Percentiles rank a stretch among this genome's conserved stretches.
These are phyloP conservation scores for Aphidius ervi DNA, from an alignment of 1,140 invertebrate genomes.

Conservation along the genomic window DNA sequence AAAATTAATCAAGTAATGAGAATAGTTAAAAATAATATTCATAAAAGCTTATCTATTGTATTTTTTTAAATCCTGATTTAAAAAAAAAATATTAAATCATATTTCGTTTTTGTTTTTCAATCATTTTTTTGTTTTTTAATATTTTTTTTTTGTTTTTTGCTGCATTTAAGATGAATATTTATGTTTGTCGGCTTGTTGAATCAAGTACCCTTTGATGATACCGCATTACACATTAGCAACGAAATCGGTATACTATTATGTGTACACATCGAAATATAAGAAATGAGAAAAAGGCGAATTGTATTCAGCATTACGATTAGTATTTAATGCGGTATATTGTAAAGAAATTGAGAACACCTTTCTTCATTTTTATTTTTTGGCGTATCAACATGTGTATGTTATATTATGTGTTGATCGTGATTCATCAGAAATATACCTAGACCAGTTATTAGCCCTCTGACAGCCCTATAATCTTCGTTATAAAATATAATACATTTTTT, in stretches of 20 bases:
- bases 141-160: slow-evolving; percentile 16
- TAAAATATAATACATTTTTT: no score
- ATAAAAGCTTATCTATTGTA: no score
- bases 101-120: no score
- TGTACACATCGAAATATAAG: slow-evolving; percentile 10
- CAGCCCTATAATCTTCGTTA: slow-evolving; percentile 40
- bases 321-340: slow-evolving; percentile 42
- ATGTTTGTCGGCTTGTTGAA: slow-evolving; percentile 21
- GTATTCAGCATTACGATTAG: slow-evolving; percentile 40
- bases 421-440: slow-evolving; percentile 6
- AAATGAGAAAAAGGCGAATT: slow-evolving; percentile 21
- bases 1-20: no score
- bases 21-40: no score
- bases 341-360: slow-evolving; percentile 29
- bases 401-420: slow-evolving; percentile 22
- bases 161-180: slow-evolving; percentile 11
- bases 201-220: slow-evolving; percentile 20
- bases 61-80: no score
- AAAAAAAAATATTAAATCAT: no score
- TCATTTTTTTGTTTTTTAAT: not conserved
- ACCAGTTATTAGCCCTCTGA: slow-evolving; percentile 45
- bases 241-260: slow-evolving; percentile 19
- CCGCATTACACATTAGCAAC: slow-evolving; percentile 11
- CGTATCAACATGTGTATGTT: slow-evolving; percentile 25
- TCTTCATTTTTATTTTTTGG: slow-evolving; percentile 15